A percentile compares a stretch with the other conserved stretches of the same genome.
Conservation (phyloP, 2,113 vertebrate genomes). For the Melanocharis versteri region DNA sequence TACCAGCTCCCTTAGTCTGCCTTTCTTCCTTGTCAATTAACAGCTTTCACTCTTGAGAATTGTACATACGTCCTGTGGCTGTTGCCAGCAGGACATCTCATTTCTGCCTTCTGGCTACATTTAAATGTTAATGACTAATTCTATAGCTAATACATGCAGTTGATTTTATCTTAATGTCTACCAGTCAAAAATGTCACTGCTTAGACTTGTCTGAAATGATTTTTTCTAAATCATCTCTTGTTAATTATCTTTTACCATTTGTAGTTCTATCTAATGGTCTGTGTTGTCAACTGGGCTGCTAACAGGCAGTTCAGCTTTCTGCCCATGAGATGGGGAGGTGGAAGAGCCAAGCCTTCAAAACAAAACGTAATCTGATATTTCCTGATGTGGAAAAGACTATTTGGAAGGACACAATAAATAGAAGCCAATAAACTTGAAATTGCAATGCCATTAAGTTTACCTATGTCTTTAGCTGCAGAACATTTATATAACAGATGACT, state of each 20-base stretch:
- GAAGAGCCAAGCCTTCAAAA: background rate
- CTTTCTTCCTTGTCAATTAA: background rate
- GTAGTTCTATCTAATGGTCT: background rate
- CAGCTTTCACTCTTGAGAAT: background rate
- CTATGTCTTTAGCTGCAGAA: background rate
- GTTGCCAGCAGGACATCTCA: constrained; percentile 25
- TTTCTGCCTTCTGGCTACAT: constrained; percentile 29
- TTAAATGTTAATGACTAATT: constrained; percentile 59
- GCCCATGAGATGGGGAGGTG: background rate
- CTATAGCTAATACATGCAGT: constrained; percentile 34
- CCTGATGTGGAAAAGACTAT: background rate
- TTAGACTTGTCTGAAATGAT: constrained; percentile 28
- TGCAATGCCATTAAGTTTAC: background rate
- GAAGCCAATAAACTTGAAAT: background rate
- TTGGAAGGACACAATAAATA: background rate
- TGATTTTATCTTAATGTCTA: constrained; percentile 48
- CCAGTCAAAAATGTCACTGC: constrained; percentile 50
- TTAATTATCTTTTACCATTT: constrained; percentile 40
- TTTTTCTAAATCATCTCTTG: constrained; percentile 10
- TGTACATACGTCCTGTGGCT: background rate
- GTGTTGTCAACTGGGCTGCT: background rate
- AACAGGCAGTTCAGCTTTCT: background rate
- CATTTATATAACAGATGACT: background rate
- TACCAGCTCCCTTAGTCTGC: background rate
- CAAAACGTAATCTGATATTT: background rate